Evolutionary conservation across 2,113 vertebrate genomes (phyloP), one percentile per base, ranked within the genome.

Genomic region (Ptilorrhoa leucosticta): DNA sequence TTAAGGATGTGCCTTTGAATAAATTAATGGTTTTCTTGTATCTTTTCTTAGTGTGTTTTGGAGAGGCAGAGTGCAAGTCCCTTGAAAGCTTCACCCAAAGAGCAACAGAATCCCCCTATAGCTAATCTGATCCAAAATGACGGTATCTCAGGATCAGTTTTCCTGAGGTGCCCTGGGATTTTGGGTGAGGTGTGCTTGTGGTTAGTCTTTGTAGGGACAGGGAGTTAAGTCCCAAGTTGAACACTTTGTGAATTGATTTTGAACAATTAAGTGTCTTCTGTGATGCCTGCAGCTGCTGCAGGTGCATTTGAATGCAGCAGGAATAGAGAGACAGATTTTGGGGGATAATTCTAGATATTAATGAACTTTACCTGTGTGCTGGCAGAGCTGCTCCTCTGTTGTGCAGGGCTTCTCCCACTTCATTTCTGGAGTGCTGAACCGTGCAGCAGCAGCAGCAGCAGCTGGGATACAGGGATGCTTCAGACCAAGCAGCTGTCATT

Each of bases 41-140:
- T 12, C 3, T 16, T 21, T 58, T 16, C 27, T 31, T 15, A 6
- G 6, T 35, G 2, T 50, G 2, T 78, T 31, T 48, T 64, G 53
- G 51, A 51, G 6, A 27, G 8, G 10, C 7, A 35, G 10, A 37
- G 18, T 11, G 6, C 2, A 42, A 42, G 4, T 61, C 4, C 10
- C 7, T 28, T 22, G 33, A 65, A 80, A 61, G 30, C 66, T 92
- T 31, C 8, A 26, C 17, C 22, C 22, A 27, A 42, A 50, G 23
- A 33, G 11, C 33, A 72, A 2, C 17, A 61, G 45, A 73, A 60
- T 23, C 4, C 21, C 11, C 39, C 14, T 15, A 48, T 15, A 48
- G 0, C 1, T 3, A 20, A 13, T 35, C 13, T 35, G 53, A 8
- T 57, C 37, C 7, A 30, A 83, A 61, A 4, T 30, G 1, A 0